phyloP scores from a whole-genome alignment of 2,113 vertebrate species.

The Accipiter cooperii region DNA sequence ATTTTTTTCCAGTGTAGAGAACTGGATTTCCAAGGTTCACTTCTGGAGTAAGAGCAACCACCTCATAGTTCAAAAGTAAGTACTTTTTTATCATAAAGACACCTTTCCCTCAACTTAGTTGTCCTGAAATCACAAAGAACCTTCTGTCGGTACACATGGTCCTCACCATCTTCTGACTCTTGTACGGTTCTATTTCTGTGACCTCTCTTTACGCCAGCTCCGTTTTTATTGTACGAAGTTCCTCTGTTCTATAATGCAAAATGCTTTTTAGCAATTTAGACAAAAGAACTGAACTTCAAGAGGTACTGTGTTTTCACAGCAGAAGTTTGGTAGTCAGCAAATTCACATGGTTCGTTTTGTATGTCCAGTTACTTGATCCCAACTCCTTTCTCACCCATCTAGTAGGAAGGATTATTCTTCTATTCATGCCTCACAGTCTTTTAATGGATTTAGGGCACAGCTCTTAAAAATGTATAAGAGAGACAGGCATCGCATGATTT shows the following conservation, averaged over 20 bases:
- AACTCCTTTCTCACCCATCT: background rate
- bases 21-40: background rate
- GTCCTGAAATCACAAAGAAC: background rate
- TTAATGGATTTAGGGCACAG: slow-evolving; percentile 62
- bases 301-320: background rate
- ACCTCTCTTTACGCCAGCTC: background rate
- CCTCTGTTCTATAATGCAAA: background rate
- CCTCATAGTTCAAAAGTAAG: background rate
- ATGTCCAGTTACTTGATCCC: slow-evolving; percentile 33
- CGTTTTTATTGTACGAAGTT: background rate
- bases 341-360: background rate
- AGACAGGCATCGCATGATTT: slow-evolving; percentile 52
- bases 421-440: slow-evolving; percentile 25
- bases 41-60: background rate
- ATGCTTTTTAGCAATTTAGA: background rate
- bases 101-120: background rate
- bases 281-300: background rate
- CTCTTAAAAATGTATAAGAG: slow-evolving; percentile 67
- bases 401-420: slow-evolving; percentile 23
- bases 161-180: background rate
- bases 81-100: background rate
- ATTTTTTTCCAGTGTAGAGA: background rate
- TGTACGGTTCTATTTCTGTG: background rate
- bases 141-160: background rate
- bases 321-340: background rate